phyloP scores from a whole-genome alignment of 1,140 invertebrate species.

The Stegodyphus dumicola region DNA sequence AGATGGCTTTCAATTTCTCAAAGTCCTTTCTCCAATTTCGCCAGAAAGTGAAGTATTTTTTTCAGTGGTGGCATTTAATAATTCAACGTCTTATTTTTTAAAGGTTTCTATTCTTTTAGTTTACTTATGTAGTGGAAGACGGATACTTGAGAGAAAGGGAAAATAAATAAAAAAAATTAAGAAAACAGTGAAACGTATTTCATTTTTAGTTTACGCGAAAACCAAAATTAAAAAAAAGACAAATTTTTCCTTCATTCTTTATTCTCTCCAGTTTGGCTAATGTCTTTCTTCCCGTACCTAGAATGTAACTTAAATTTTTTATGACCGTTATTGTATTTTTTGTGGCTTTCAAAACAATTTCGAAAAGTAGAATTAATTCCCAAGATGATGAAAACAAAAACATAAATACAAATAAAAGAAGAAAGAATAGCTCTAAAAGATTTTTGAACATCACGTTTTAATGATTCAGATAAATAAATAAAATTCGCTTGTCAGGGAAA shows the following conservation, averaged over 20 bases:
- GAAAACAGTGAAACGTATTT: slow-evolving; percentile 23
- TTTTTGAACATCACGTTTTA: slow-evolving; percentile 31
- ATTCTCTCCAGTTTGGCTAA: slow-evolving; percentile 8
- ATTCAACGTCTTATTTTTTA: slow-evolving; percentile 49
- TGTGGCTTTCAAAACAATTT: slow-evolving; percentile 38
- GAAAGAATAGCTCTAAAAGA: slow-evolving; percentile 1
- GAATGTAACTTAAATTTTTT: slow-evolving; percentile 37
- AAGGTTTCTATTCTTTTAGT: slow-evolving; percentile 1
- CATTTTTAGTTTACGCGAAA: slow-evolving; percentile 18
- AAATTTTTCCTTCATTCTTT: not conserved
- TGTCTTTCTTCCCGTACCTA: slow-evolving; percentile 25
- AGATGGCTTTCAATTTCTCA: slow-evolving; percentile 58
- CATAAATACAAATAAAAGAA: not conserved
- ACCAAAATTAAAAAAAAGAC: not conserved
- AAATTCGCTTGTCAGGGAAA: slow-evolving; percentile 21
- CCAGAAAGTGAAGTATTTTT: slow-evolving; percentile 58
- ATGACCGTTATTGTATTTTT: slow-evolving; percentile 16
- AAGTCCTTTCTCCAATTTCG: slow-evolving; percentile 60
- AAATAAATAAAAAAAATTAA: slow-evolving; percentile 27
- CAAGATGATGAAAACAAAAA: slow-evolving; percentile 20
- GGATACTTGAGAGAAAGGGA: slow-evolving; percentile 9
- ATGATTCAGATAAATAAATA: slow-evolving; percentile 57
- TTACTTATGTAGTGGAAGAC: slow-evolving; percentile 30
- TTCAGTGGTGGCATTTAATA: slow-evolving; percentile 49
- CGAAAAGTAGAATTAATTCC: slow-evolving; percentile 47